phyloP scores from a whole-genome alignment of 2,797 vertebrate genomes.

The Aeoliscus strigatus region DNA sequence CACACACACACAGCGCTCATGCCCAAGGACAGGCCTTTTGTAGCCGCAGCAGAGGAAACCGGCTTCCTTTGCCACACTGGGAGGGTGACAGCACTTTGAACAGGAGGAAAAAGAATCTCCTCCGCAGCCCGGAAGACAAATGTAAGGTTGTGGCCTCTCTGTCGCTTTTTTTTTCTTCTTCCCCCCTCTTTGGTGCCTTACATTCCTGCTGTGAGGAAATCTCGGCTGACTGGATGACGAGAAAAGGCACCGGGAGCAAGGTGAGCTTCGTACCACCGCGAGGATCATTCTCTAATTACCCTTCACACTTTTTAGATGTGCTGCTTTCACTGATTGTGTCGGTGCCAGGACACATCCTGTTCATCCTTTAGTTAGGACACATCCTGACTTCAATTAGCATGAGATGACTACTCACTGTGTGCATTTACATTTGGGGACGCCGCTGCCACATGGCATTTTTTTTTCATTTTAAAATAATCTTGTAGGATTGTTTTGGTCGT shows the following conservation, averaged over 20 bases:
- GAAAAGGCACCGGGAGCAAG: slow-evolving; percentile 47
- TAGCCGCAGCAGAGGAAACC: slow-evolving; percentile 52
- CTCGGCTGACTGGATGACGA: slow-evolving; percentile 63
- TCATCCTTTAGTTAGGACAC: no score
- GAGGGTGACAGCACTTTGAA: slow-evolving; percentile 36
- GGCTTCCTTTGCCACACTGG: slow-evolving; percentile 41
- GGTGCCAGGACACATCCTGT: no score
- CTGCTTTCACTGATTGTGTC: no score
- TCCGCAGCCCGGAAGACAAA: slow-evolving; percentile 34
- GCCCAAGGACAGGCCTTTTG: slow-evolving; percentile 53
- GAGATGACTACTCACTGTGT: no score
- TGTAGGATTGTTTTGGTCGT: slow-evolving; percentile 27
- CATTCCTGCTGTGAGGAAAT: slow-evolving; percentile 35
- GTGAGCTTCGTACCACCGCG: slow-evolving; percentile 38
- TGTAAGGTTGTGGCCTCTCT: slow-evolving; percentile 45
- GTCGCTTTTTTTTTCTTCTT: no score
- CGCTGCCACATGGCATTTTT: no score
- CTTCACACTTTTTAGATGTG: no score
- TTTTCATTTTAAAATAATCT: no score
- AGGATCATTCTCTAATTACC: no score
- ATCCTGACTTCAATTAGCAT: no score
- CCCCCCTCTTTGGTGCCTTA: slow-evolving; percentile 30
- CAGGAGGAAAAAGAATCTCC: slow-evolving; percentile 26
- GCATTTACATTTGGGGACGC: no score
- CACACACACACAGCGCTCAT: slow-evolving; percentile 49